Base-by-base conservation (phyloP, 2,888 invertebrate species). In the Apodemia hepburni region DNA sequence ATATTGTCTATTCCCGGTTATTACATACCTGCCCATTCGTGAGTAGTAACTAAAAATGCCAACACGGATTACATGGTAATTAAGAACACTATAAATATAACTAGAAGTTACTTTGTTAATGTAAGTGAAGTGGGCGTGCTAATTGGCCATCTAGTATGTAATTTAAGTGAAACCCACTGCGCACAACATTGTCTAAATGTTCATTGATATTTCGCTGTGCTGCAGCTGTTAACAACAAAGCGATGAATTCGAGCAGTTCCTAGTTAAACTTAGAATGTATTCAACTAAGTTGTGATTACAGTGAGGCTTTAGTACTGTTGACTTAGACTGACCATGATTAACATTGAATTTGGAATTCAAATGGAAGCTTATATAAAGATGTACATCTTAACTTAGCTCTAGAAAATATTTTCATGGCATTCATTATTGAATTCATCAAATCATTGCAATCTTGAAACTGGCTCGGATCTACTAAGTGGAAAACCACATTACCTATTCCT, bases 241-340 rank as follows among this genome's bases (percentile, higher is more conserved):
- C 51, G 51, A 51, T 51, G 22, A 51, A 51, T 51, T 51, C 22
- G 51, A 51, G 17, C 51, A 51, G 51, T 51, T 51, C 27, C 51
- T 51, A 18, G 51, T 51, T 51, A 51, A 51, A 51, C 22, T 51
- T 51, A 51, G 51, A 51, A 51, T 51, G 27, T 51, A 51, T 51
- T 51, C 51, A 27, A 18, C 51, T 51, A 51, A 51, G 51, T 51
- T 51, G 51, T 51, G 18, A 51, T 51, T 51, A 51, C 12, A 51
- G 27, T 27, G 22, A 22, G 51, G 51, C 51, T 22, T n/a, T 49
- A 22, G 22, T 12, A 22, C 51, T 22, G 51, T 51, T 51, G 12
- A 51, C 51, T 51, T 51, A 27, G 51, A 51, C 51, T 51, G 51
- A 51, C 51, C 51, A 22, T 51, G 51, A 51, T 51, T 51, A 51